Conservation (phyloP, 1,140 invertebrate species). For the Bombus impatiens region DNA sequence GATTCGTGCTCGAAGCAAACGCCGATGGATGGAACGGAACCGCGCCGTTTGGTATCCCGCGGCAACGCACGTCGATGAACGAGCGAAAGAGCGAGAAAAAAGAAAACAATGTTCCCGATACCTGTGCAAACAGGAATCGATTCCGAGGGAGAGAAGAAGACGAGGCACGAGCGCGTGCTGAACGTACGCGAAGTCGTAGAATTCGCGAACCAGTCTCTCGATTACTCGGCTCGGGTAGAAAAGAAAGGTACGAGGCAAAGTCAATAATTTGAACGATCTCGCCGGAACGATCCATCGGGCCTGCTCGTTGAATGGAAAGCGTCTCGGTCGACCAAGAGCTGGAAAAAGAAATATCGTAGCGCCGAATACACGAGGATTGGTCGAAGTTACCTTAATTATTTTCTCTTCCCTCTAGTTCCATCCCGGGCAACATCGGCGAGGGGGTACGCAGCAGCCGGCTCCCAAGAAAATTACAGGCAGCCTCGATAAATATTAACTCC, state of each 20-base stretch:
- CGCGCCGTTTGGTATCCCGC: constrained; percentile 26
- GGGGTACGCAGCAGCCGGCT: constrained; percentile 17
- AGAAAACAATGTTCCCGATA: background rate
- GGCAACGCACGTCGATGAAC: background rate
- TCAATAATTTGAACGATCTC: constrained; percentile 26
- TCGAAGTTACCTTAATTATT: constrained; percentile 52
- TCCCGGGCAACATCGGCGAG: background rate
- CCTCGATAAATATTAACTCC: constrained; percentile 71
- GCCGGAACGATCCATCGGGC: too few species aligned
- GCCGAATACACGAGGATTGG: constrained; percentile 12
- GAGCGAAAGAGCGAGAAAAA: background rate
- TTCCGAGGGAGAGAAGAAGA: background rate
- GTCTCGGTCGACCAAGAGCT: too few species aligned
- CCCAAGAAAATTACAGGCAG: constrained; percentile 66
- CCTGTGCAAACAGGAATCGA: constrained; percentile 35
- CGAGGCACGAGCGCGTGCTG: too few species aligned
- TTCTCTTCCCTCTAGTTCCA: constrained; percentile 37
- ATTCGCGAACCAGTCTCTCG: constrained; percentile 21
- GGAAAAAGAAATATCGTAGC: constrained; percentile 3
- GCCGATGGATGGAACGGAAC: background rate
- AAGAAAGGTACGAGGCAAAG: constrained; percentile 13
- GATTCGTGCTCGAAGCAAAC: constrained; percentile 23
- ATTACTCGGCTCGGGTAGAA: constrained; percentile 12
- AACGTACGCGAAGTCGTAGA: constrained; percentile 17
- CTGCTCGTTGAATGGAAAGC: background rate